A percentile compares a stretch with the other conserved stretches of the same genome.
Evolutionary conservation across 23 tunicate species (phyloP).

Genomic region (Oikopleura dioica): DNA sequence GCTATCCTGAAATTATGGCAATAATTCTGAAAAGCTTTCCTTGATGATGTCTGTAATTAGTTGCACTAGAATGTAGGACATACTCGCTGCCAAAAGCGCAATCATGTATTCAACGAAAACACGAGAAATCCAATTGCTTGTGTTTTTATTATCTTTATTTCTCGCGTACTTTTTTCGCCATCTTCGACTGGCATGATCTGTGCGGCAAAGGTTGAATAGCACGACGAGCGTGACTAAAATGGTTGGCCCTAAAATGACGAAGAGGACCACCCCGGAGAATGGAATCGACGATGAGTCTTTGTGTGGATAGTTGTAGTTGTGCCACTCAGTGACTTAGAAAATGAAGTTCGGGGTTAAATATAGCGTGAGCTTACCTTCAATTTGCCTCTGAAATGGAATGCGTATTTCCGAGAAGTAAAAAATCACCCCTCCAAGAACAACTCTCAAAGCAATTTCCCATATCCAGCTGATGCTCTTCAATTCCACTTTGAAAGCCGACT

Average conservation of each 20-base stretch:
- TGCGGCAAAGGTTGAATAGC: not conserved
- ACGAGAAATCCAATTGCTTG: no score
- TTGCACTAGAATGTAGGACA: not conserved
- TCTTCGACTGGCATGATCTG: no score
- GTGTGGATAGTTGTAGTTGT: not conserved
- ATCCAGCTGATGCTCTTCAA: not conserved
- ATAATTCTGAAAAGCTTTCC: not conserved
- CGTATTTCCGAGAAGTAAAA: not conserved
- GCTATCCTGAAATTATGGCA: not conserved
- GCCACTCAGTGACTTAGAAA: not conserved
- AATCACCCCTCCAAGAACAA: not conserved
- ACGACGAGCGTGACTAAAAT: not conserved
- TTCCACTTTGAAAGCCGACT: not conserved
- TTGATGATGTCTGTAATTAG: not conserved
- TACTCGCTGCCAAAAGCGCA: not conserved
- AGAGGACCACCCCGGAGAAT: not conserved
- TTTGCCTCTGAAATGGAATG: not conserved
- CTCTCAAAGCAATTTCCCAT: not conserved
- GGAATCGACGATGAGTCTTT: not conserved
- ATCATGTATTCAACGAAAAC: not conserved
- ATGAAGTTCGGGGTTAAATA: not conserved
- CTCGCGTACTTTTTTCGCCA: not conserved
- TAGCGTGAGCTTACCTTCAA: not conserved
- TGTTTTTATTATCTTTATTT: no score
- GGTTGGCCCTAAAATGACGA: not conserved